Percentiles rank a stretch among this genome's conserved stretches.
phyloP scores from a whole-genome alignment of 2,797 vertebrate species.

The Thunnus albacares region DNA sequence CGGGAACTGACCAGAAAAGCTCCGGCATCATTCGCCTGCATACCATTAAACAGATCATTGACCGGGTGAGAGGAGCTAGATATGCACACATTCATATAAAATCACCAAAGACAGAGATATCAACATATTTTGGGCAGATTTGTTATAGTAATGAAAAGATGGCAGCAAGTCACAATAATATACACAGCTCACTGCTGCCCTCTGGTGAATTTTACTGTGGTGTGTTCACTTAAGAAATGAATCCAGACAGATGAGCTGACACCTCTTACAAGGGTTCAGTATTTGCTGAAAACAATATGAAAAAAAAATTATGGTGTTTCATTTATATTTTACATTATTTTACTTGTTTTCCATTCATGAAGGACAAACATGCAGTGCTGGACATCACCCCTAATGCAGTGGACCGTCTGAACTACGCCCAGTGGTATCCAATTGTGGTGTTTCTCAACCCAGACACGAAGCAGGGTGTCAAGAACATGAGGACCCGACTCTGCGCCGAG shows the following conservation, averaged over 20 bases:
- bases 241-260: conserved; percentile 3
- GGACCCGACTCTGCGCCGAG: conserved; percentile 94
- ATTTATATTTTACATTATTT: background rate
- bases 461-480: conserved; percentile 98
- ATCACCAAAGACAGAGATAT: conserved; percentile 1
- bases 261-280: background rate
- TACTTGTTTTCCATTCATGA: conserved; percentile 29
- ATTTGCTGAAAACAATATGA: background rate
- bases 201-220: conserved; percentile 65
- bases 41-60: conserved; percentile 99
- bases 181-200: conserved; percentile 72
- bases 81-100: background rate
- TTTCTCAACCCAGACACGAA: conserved; percentile 98
- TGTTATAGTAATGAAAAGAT: conserved; percentile 43
- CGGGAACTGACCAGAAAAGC: conserved; percentile 95
- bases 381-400: conserved; percentile 99
- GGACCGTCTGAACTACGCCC: conserved; percentile 98
- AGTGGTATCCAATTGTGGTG: conserved; percentile 99
- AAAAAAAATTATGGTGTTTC: background rate
- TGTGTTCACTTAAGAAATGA: conserved; percentile 7
- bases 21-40: conserved; percentile 98
- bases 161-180: background rate
- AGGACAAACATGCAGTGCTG: conserved; percentile 98
- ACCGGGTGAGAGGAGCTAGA: conserved; percentile 88
- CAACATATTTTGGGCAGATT: conserved; percentile 34